Base-by-base conservation (phyloP, 2,888 invertebrate genomes). In the Ennomos fuscantarius region DNA sequence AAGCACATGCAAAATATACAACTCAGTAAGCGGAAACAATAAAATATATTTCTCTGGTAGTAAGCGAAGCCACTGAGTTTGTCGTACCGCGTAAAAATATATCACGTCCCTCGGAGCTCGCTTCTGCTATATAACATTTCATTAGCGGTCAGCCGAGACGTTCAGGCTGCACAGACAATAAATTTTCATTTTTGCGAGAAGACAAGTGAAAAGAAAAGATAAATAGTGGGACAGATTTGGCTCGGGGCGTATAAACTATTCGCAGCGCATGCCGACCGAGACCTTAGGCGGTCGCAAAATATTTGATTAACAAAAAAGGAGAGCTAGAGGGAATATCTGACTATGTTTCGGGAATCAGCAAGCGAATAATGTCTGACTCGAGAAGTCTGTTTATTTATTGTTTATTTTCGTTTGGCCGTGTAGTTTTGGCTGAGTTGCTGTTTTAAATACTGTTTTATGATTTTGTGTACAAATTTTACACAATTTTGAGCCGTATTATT, bases 131-230 rank as follows among this genome's bases (percentile, higher is more conserved):
- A 86, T 85, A 84, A 81, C 83, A 86, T 87, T 86, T 87, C 86
- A 86, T 86, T 87, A 86, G 84, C 73, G 85, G 85, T 85, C 86
- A 83, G 78, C 76, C 74, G 73, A 81, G 77, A 78, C 76, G 74
- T 75, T 75, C 75, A 75, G 76, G 75, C 85, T 81, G 79, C 81
- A 74, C 75, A 76, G 77, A 85, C 86, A 78, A 89, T 89, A 89
- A 88, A 89, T 89, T 87, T 85, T 88, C 88, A 89, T 89, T 87
- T 86, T 84, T 85, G 77, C 85, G 68, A 79, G 76, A 78, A 86
- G 83, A 85, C 86, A 82, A 86, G 87, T 87, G 87, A 87, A 88
- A 84, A 82, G 80, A 86, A 82, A 84, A 86, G 84, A 86, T 82
- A 88, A 85, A 87, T 85, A 86, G 82, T 74, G 66, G 70, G 69